Conservation (phyloP, 2,888 invertebrate genomes). For the Xanthia icteritia region DNA sequence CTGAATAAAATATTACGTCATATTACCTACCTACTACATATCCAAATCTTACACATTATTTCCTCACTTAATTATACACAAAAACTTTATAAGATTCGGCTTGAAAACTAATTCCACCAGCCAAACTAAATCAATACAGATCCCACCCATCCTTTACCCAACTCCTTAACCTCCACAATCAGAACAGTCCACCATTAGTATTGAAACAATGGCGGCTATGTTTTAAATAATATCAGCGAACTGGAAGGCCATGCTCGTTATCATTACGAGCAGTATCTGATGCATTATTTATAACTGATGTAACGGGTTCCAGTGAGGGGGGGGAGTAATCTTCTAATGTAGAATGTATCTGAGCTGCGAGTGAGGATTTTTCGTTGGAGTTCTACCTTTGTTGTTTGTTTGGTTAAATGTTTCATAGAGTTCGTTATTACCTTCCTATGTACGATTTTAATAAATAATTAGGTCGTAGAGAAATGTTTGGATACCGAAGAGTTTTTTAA, state of each 20-base stretch:
- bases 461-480: not conserved
- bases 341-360: constrained; percentile 57
- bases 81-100: not conserved
- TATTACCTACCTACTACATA: not conserved
- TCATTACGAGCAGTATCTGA: constrained; percentile 79
- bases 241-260: constrained; percentile 75
- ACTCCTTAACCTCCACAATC: constrained; percentile 4
- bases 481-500: too few relatives aligned
- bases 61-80: not conserved
- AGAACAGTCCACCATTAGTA: constrained; percentile 68
- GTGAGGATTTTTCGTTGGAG: constrained; percentile 35
- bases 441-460: not conserved
- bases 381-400: constrained; percentile 17
- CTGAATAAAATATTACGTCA: not conserved
- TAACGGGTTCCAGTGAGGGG: constrained; percentile 71
- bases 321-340: constrained; percentile 67
- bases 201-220: constrained; percentile 68
- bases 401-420: constrained; percentile 3
- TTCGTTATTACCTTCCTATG: not conserved
- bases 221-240: constrained; percentile 80
- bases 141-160: constrained; percentile 35
- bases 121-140: not conserved
- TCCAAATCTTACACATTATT: not conserved
- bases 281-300: constrained; percentile 79
- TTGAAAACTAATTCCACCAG: not conserved